A percentile compares a stretch with the other conserved stretches of the same genome.
phyloP scores from a whole-genome alignment of 1,140 invertebrate species.

The Charaxes varanes region DNA sequence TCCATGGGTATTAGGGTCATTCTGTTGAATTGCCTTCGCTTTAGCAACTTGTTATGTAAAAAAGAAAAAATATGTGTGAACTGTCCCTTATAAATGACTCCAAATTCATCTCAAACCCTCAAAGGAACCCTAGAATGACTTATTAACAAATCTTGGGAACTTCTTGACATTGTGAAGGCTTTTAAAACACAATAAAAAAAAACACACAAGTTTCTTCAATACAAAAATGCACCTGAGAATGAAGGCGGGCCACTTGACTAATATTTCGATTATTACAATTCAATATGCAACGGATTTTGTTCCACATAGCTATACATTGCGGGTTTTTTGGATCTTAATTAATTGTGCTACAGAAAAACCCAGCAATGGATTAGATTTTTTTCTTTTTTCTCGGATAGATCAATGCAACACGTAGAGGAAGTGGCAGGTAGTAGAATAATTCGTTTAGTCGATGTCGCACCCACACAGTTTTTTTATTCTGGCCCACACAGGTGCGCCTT shows the following conservation, averaged over 20 bases:
- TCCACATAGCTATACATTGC: slow-evolving; percentile 23
- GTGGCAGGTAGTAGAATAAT: slow-evolving; percentile 69
- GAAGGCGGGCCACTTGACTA: slow-evolving; percentile 70
- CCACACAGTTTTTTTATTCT: slow-evolving; percentile 54
- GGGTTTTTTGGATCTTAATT: background rate
- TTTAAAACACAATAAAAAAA: slow-evolving; percentile 67
- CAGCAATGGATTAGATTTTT: slow-evolving; percentile 23
- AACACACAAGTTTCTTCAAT: slow-evolving; percentile 63
- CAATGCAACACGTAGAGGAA: slow-evolving; percentile 30
- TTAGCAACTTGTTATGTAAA: too few relatives aligned
- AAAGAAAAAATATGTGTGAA: too few relatives aligned
- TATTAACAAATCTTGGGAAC: slow-evolving; percentile 65
- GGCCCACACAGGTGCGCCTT: slow-evolving; percentile 68
- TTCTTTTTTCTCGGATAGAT: slow-evolving; percentile 1
- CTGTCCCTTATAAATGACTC: too few relatives aligned
- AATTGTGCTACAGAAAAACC: background rate
- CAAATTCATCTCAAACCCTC: too few relatives aligned
- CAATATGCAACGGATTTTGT: slow-evolving; percentile 19
- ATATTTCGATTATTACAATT: slow-evolving; percentile 65
- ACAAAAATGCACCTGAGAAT: slow-evolving; percentile 73
- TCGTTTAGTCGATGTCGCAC: slow-evolving; percentile 68
- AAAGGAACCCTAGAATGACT: slow-evolving; percentile 47
- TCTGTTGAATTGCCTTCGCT: too few relatives aligned
- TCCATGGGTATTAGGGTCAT: too few relatives aligned
- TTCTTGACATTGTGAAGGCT: slow-evolving; percentile 57